A percentile compares a stretch with the other conserved stretches of the same genome.
These are phyloP conservation scores for Crotalus horridus DNA, from an alignment of 2,113 vertebrate genomes.

Conservation along the genomic window DNA sequence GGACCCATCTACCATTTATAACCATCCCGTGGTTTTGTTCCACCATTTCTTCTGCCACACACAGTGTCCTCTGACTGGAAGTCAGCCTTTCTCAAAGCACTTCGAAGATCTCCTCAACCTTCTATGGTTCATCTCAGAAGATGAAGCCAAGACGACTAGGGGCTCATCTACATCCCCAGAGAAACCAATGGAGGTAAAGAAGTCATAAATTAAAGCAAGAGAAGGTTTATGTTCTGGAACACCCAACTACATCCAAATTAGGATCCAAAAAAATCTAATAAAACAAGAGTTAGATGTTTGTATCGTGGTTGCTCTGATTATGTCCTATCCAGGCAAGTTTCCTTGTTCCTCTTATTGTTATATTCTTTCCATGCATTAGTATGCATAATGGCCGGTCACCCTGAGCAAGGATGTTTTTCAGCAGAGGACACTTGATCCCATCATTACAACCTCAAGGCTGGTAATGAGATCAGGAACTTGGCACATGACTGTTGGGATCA, in stretches of 20 bases:
- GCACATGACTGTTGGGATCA: neutral
- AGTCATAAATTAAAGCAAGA: too few relatives aligned
- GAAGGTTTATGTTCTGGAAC: too few relatives aligned
- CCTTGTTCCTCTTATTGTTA: neutral
- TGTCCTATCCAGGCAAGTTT: accelerated
- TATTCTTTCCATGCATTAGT: accelerated
- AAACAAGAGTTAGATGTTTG: neutral
- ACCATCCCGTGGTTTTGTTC: too few relatives aligned
- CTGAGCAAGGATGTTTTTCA: slow-evolving; percentile 11
- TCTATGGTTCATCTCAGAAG: accelerated
- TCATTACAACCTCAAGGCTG: slow-evolving; percentile 63
- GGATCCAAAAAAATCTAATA: neutral
- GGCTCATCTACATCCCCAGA: accelerated
- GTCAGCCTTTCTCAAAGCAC: too few relatives aligned
- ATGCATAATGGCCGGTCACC: slow-evolving; percentile 1
- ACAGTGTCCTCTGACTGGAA: neutral
- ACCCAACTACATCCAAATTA: neutral
- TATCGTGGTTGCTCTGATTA: neutral
- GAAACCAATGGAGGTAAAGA: neutral
- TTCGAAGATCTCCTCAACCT: accelerated
- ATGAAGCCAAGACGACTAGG: too few relatives aligned
- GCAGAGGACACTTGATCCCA: slow-evolving; percentile 28
- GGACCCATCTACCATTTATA: neutral
- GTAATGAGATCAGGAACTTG: slow-evolving; percentile 49
- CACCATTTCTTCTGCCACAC: neutral